phyloP scores from a whole-genome alignment of 1,140 invertebrate genomes.

The Lamellibrachia luymesi region DNA sequence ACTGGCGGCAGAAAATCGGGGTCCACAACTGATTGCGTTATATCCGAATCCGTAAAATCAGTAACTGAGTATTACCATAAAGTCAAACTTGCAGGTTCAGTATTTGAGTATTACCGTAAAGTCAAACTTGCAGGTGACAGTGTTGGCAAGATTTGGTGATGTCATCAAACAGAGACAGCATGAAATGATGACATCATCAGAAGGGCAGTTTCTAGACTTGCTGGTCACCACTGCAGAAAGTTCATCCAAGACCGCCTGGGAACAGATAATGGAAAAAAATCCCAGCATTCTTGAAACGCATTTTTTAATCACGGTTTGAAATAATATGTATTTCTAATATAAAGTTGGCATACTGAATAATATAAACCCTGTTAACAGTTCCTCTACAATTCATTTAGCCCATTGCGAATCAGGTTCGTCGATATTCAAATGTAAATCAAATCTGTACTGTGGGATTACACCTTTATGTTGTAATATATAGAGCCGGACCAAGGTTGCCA shows the following conservation, averaged over 20 bases:
- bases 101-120: background rate
- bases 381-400: too few relatives aligned
- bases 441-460: too few relatives aligned
- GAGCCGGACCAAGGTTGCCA: too few relatives aligned
- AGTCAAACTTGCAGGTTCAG: too few relatives aligned
- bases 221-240: background rate
- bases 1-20: too few relatives aligned
- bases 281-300: background rate
- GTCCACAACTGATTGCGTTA: too few relatives aligned
- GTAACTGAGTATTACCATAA: too few relatives aligned
- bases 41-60: too few relatives aligned
- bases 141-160: conserved; percentile 4
- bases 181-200: background rate
- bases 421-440: too few relatives aligned
- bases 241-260: background rate
- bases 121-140: background rate
- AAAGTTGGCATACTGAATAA: background rate
- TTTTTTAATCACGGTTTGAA: background rate
- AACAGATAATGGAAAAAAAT: background rate
- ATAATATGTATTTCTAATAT: background rate
- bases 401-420: too few relatives aligned
- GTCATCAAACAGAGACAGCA: background rate
- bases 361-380: background rate
- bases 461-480: too few relatives aligned
- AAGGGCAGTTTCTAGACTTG: background rate